These are phyloP conservation scores for Dasypus novemcinctus DNA, from an alignment of 2,113 vertebrate species.

Conservation along the genomic window DNA sequence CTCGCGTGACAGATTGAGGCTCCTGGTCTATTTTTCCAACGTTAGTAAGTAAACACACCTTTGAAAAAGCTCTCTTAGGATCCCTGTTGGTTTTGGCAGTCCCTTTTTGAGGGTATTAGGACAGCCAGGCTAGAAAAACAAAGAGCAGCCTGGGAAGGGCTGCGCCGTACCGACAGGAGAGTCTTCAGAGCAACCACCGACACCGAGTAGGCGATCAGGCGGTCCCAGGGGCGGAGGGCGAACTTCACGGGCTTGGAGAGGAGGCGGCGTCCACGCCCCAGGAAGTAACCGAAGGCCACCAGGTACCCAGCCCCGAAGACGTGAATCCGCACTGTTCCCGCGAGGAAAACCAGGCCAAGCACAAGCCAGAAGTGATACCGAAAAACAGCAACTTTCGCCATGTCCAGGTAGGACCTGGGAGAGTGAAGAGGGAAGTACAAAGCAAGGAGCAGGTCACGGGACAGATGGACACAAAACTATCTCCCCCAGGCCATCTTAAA, in stretches of 20 bases:
- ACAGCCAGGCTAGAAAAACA: background rate
- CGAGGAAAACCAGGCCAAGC: slow-evolving; percentile 88
- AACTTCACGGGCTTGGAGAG: slow-evolving; percentile 83
- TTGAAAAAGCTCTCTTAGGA: slow-evolving; percentile 28
- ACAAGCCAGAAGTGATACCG: slow-evolving; percentile 88
- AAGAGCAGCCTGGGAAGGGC: background rate
- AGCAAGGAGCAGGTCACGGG: background rate
- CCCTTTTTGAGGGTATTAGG: background rate
- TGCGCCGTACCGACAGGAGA: slow-evolving; percentile 80
- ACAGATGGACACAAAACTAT: background rate
- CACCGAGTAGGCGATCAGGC: slow-evolving; percentile 83
- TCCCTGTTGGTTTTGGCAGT: slow-evolving; percentile 31
- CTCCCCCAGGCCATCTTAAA: background rate
- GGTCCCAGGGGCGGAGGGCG: slow-evolving; percentile 83
- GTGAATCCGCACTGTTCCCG: slow-evolving; percentile 83
- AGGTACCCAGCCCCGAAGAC: slow-evolving; percentile 86
- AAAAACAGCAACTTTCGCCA: slow-evolving; percentile 85
- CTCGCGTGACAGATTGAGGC: fast-evolving
- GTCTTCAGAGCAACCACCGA: slow-evolving; percentile 86
- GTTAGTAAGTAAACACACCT: slow-evolving; percentile 42
- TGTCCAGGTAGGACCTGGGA: slow-evolving; percentile 84
- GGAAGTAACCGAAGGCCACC: slow-evolving; percentile 87
- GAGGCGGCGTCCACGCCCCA: slow-evolving; percentile 84
- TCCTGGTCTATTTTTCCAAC: background rate
- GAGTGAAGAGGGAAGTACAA: background rate